Evolutionary conservation across 2,797 vertebrate genomes (phyloP).

Genomic region (Phoxinus dragarum): DNA sequence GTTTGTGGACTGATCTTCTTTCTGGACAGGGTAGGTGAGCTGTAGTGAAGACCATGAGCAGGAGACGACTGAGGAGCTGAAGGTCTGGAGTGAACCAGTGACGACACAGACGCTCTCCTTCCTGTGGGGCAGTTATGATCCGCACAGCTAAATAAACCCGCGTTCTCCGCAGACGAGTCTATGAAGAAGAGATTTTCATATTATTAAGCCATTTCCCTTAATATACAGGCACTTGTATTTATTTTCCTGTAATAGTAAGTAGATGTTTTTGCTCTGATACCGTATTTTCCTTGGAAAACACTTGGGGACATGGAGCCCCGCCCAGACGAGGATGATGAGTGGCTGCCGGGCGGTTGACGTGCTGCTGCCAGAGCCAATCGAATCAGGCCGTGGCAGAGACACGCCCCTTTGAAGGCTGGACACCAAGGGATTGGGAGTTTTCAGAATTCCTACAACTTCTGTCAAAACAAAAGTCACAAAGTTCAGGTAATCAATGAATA

Average conservation of each 20-base stretch:
- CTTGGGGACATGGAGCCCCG: constrained; percentile 78
- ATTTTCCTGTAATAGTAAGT: neutral
- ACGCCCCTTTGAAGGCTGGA: constrained; percentile 42
- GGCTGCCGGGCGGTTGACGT: constrained; percentile 74
- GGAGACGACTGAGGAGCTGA: constrained; percentile 65
- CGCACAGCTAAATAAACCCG: constrained; percentile 79
- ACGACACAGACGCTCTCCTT: constrained; percentile 34
- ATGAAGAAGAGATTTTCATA: constrained; percentile 57
- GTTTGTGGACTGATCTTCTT: constrained; percentile 64
- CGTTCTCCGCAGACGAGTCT: constrained; percentile 75
- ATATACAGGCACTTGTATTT: neutral
- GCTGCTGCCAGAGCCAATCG: constrained; percentile 76
- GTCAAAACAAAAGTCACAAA: neutral
- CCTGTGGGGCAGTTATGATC: constrained; percentile 68
- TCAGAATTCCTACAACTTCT: constrained; percentile 65
- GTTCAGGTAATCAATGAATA: neutral
- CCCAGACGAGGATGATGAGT: constrained; percentile 82
- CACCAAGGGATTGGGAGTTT: constrained; percentile 26
- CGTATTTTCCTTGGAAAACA: constrained; percentile 64
- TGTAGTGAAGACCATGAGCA: constrained; percentile 73
- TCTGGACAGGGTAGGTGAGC: constrained; percentile 60
- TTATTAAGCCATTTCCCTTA: neutral
- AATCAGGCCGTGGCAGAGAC: constrained; percentile 72
- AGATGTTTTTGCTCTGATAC: neutral
- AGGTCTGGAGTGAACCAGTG: constrained; percentile 15